Evolutionary conservation across 2,888 invertebrate genomes (phyloP), one percentile per base, ranked within the genome.

Genomic region (Parasteatoda lunata): DNA sequence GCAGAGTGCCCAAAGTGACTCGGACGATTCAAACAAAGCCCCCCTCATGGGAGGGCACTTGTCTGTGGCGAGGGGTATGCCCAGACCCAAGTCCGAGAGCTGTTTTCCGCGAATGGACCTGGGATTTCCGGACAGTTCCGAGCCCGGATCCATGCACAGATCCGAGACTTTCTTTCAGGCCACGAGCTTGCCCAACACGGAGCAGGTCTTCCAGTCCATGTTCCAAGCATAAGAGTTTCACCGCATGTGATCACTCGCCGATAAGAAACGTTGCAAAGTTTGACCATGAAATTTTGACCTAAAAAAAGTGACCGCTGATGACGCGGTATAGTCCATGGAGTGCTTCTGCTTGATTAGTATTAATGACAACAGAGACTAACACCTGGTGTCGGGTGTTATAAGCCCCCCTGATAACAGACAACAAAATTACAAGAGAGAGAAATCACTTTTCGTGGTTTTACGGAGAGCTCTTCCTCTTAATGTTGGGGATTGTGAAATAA

Each of bases 41-140:
- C 85, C 87, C 45, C 84, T 75, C 68, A 77, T 87, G 77, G 89
- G 89, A n/a, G 88, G 89, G 3, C 85, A 84, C 59, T 52, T 89
- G 75, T 86, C 89, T 75, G 88, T 89, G 72, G 88, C 83, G 64
- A 69, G 88, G 78, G 82, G 77, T 76, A 77, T 89, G 80, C 96
- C 96, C 48, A 93, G 96, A 90, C 96, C 96, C 91, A 96, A 96
- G 93, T 96, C 96, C 89, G 96, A 96, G 92, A 95, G 95, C 93
- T 96, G 96, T 93, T 96, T 96, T 93, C 89, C 89, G 70, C 87
- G 89, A 45, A 89, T 89, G 86, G 89, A 89, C 73, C 82, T 89
- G 59, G 88, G 88, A 72, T 84, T 83, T 77, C 88, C 88, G 52
- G 85, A 85, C 59, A 82, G 30, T 69, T 76, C 87, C 48, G 88